A percentile compares a stretch with the other conserved stretches of the same genome.
phyloP scores from a whole-genome alignment of 2,888 invertebrate genomes.

The Steinernema scapterisci region DNA sequence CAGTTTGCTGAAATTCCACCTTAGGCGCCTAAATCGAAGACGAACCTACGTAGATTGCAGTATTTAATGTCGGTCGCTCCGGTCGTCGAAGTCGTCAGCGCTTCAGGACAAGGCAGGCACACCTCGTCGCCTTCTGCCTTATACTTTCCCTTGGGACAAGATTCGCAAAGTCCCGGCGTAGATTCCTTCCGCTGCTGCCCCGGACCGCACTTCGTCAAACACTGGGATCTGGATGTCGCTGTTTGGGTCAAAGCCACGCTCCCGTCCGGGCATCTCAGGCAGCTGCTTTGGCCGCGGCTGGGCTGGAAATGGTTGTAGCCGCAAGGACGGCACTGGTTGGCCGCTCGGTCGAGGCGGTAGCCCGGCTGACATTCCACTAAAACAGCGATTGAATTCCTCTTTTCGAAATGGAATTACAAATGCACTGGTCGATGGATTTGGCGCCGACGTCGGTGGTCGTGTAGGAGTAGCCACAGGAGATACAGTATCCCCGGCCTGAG shows the following conservation, averaged over 20 bases:
- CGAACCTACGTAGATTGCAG: not conserved
- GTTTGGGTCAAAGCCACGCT: not conserved
- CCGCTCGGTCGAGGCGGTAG: conserved; percentile 45
- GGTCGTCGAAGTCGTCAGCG: conserved; percentile 45
- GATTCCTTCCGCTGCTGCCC: conserved; percentile 45
- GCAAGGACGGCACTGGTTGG: conserved; percentile 49
- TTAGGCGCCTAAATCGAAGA: not conserved
- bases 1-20: conserved; percentile 43
- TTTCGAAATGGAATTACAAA: conserved; percentile 34
- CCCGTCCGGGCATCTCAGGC: conserved; percentile 2
- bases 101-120: conserved; percentile 54
- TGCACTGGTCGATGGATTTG: conserved; percentile 39
- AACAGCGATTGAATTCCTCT: not conserved
- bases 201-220: not conserved
- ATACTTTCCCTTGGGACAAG: conserved; percentile 51
- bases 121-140: conserved; percentile 44
- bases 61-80: conserved; percentile 39
- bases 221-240: not conserved
- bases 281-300: conserved; percentile 42
- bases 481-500: conserved; percentile 46
- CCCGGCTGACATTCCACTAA: conserved; percentile 50
- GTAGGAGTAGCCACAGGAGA: conserved; percentile 35
- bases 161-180: conserved; percentile 39
- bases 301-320: conserved; percentile 48
- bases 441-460: conserved; percentile 43